Percentiles rank a stretch among this genome's conserved stretches.
Conservation (phyloP, 1,140 invertebrate genomes). For the Orius laevigatus region DNA sequence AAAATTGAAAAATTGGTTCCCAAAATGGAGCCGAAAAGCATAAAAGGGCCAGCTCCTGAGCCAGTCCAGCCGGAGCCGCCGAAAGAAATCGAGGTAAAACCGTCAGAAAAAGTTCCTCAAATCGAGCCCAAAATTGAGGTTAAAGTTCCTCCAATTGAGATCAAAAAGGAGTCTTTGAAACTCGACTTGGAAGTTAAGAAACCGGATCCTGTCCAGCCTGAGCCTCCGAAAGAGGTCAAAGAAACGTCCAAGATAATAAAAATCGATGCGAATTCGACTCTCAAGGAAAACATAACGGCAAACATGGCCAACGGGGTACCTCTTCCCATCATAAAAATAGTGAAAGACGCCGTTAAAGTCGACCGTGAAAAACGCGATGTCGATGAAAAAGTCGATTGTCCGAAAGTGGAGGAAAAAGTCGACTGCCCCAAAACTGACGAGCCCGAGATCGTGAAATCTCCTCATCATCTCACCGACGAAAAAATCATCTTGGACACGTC, state of each 20-base stretch:
- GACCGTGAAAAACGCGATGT: background rate
- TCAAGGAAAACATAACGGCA: constrained; percentile 4
- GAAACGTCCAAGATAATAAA: background rate
- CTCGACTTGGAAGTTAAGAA: background rate
- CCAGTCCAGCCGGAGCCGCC: background rate
- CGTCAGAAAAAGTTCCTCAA: background rate
- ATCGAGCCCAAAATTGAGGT: constrained; percentile 8
- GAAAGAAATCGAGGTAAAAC: constrained; percentile 1
- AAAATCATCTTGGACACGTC: background rate
- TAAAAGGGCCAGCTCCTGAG: background rate
- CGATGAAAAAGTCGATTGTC: background rate
- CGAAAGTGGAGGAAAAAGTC: background rate
- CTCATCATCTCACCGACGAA: too few species aligned
- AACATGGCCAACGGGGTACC: too few species aligned
- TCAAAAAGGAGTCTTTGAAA: background rate
- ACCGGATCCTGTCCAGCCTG: background rate
- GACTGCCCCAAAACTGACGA: background rate
- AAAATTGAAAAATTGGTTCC: background rate
- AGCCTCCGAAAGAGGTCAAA: background rate
- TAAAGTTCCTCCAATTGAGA: background rate
- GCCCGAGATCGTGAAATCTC: background rate
- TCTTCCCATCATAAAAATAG: constrained; percentile 1
- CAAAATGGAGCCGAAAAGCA: background rate
- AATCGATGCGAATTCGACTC: constrained; percentile 6
- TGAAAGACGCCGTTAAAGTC: constrained; percentile 1